These are phyloP conservation scores for Forbesichthys agassizii DNA, from an alignment of 2,113 vertebrate genomes.

Conservation along the genomic window DNA sequence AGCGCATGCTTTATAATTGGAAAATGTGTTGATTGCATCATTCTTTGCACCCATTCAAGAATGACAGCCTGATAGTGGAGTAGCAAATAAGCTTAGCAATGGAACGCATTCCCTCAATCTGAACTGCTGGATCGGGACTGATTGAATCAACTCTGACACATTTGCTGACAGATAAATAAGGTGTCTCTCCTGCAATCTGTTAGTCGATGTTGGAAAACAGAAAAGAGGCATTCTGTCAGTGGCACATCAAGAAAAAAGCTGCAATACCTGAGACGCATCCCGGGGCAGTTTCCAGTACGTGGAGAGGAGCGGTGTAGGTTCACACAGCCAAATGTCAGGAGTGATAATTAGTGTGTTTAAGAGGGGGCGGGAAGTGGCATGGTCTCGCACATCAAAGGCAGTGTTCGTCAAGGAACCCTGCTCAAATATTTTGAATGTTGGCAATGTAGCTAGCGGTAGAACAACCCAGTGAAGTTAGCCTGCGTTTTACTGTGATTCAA, in stretches of 20 bases:
- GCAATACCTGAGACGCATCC: conserved; percentile 46
- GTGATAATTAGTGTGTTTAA: conserved; percentile 75
- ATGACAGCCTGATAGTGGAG: not conserved
- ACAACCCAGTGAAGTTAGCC: conserved; percentile 36
- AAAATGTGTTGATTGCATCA: conserved; percentile 24
- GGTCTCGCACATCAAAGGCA: conserved; percentile 66
- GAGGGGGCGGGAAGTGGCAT: conserved; percentile 54
- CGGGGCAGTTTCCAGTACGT: conserved; percentile 53
- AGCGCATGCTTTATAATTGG: conserved; percentile 28
- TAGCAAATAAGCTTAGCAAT: not conserved
- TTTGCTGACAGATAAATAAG: not conserved
- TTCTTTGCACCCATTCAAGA: not conserved
- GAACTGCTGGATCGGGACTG: no score
- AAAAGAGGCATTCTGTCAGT: conserved; percentile 44
- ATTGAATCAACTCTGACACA: not conserved
- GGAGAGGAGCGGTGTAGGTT: conserved; percentile 53
- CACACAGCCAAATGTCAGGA: conserved; percentile 50
- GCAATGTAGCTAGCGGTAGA: conserved; percentile 43
- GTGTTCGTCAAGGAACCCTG: conserved; percentile 49
- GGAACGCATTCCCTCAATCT: not conserved
- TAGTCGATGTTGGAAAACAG: conserved; percentile 21
- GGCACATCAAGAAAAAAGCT: conserved; percentile 49
- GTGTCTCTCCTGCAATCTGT: not conserved
- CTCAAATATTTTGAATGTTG: conserved; percentile 62
- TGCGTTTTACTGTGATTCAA: conserved; percentile 22